Base-by-base conservation (phyloP, 2,888 invertebrate species). In the Caprella mutica region DNA sequence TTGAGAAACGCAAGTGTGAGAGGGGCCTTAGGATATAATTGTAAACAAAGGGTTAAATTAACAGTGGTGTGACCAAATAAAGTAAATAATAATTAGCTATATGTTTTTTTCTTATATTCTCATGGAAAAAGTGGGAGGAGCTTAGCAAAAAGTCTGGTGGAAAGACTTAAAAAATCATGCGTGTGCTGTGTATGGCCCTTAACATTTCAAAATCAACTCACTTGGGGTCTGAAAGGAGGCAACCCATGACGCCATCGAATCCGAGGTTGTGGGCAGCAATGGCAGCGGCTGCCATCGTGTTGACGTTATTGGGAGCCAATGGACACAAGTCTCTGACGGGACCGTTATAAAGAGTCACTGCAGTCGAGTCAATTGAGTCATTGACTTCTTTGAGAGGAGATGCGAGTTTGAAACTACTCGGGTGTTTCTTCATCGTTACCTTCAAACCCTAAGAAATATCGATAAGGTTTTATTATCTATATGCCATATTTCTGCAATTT, bases 241-340 rank as follows among this genome's bases (percentile, higher is more conserved):
- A 69, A 5, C 76, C 78, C 33, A 69, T 68, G 2, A 67, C 76
- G 55, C 70, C 69, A 62, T 77, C 77, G 67, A 78, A 76, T 8
- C 78, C 77, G 21, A 78, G 70, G 62, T 73, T 76, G 62, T 72
- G 72, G 4, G 74, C 77, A 1, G 76, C 76, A 26, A 77, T 65
- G 2, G 76, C 74, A 3, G 76, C 78, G 3, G 75, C 77, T 17
- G 78, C 78, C 78, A 79, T 79, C 6, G 78, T 77, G 70, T 79
- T 78, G 14, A 78, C 77, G 64, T 79, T 79, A 68, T 78, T 77
- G 2, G 78, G 78, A 4, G 78, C 78, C 54, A 77, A 67, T 21
- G 73, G 71, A 68, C 78, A 79, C 5, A 79, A 67, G 5, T 69
- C 70, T 33, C 77, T 69, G 1, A 78, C 78, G 9, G 75, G 71